Evolutionary conservation across 2,888 invertebrate species (phyloP), one percentile per base, ranked within the genome.

Genomic region (Netelia inedita): DNA sequence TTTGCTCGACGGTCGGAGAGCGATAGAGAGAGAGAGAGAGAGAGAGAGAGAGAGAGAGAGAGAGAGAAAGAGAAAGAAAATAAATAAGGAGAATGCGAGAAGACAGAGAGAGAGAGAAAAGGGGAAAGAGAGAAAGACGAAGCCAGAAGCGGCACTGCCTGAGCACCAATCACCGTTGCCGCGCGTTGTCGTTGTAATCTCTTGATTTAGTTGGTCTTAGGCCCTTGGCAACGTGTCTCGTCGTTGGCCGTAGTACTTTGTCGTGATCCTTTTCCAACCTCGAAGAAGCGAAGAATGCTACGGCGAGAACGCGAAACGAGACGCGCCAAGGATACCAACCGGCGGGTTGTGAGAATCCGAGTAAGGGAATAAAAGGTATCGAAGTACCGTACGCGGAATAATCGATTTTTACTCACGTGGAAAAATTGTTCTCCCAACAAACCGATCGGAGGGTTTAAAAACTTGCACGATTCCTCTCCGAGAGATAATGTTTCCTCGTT

Each of bases 171-270:
- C 68, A 71, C 73, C 53, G 65, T 79, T 63, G 74, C 73, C 57
- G 65, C 74, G 76, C 82, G 78, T 80, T 82, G 82, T 82, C 83
- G 86, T 78, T 84, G 85, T 82, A 86, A 80, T 82, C 82, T 83
- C 81, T 73, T 57, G 83, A 78, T 76, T 76, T 79, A 87, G 82
- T 82, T 81, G 69, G 79, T 57, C 73, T 80, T 80, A 71, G 82
- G 82, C 72, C 76, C 72, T 72, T 75, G 82, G 71, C 76, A 72
- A 82, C 76, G 79, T 69, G 65, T 21, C 59, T 57, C 43, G 78
- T 43, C 19, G 57, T 43, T 53, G 6, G 59, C 72, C 43, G 75
- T 65, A 43, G 74, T 76, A 82, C 82, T 82, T 82, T 82, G 82
- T 76, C 82, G 82, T 28, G 63, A 82, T 72, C 82, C 76, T 76